A percentile compares a stretch with the other conserved stretches of the same genome.
phyloP scores from a whole-genome alignment of 2,113 vertebrate species.

The Apistogramma diplotaenia region DNA sequence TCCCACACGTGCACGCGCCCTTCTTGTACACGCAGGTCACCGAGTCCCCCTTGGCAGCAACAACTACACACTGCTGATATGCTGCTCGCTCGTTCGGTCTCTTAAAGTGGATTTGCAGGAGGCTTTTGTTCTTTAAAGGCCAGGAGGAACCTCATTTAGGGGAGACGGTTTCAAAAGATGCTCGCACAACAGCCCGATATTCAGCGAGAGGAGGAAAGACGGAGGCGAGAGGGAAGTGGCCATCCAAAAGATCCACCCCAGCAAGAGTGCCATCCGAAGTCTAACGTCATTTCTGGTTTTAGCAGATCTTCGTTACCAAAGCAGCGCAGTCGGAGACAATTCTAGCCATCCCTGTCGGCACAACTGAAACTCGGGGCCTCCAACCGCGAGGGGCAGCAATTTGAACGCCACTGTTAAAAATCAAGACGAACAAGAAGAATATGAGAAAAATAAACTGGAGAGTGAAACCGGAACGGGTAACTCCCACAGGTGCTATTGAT shows the following conservation, averaged over 20 bases:
- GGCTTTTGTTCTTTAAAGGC: constrained; percentile 33
- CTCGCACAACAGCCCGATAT: constrained; percentile 2
- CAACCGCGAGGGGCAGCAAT: not conserved
- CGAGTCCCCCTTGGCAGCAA: constrained; percentile 34
- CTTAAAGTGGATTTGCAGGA: constrained; percentile 35
- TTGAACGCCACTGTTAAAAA: constrained; percentile 16
- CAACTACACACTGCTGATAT: constrained; percentile 35
- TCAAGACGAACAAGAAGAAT: constrained; percentile 15
- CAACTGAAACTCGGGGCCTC: not conserved
- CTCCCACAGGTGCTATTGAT: constrained; percentile 58
- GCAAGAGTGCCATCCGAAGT: not conserved
- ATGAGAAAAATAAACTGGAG: constrained; percentile 19
- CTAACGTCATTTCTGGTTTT: not conserved
- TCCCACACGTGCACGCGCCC: not conserved
- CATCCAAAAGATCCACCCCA: not conserved
- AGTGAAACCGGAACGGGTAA: constrained; percentile 12
- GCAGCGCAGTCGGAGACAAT: not conserved
- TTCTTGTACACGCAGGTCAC: constrained; percentile 7
- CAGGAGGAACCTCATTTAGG: constrained; percentile 30
- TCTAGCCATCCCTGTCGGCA: not conserved
- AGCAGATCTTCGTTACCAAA: not conserved
- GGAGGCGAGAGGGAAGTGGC: not conserved
- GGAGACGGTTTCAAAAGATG: not conserved
- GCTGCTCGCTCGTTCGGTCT: not conserved
- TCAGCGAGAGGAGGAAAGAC: not conserved